Percentiles rank a stretch among this genome's conserved stretches.
phyloP scores from a whole-genome alignment of 2,888 invertebrate species.

The Alcis repandata region DNA sequence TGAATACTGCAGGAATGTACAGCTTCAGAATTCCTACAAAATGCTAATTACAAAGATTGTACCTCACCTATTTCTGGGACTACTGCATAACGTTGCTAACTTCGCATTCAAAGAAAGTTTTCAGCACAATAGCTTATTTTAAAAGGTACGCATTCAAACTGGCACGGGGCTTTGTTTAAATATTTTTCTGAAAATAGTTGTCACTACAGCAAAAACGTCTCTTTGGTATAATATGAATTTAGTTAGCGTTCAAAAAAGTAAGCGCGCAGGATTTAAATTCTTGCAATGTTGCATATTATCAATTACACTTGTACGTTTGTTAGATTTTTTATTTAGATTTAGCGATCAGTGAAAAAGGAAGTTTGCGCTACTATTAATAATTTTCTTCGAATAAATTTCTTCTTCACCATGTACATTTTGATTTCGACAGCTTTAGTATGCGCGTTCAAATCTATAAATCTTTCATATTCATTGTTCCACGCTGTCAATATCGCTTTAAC shows the following conservation, averaged over 20 bases:
- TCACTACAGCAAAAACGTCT: too few relatives aligned
- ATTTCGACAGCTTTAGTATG: not conserved
- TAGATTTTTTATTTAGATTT: too few relatives aligned
- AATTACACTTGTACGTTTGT: too few relatives aligned
- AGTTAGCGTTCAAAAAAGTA: too few relatives aligned
- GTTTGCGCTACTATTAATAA: too few relatives aligned
- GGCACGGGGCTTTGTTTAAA: not conserved
- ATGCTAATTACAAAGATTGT: not conserved
- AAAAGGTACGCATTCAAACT: not conserved
- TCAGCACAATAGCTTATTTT: not conserved
- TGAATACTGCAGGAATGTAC: too few relatives aligned
- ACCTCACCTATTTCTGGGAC: not conserved
- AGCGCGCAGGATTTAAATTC: too few relatives aligned
- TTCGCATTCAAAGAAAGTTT: not conserved
- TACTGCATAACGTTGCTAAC: not conserved
- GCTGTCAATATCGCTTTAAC: not conserved
- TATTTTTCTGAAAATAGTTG: not conserved
- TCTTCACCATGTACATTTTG: not conserved
- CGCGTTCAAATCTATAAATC: conserved; percentile 1
- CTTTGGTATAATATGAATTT: too few relatives aligned
- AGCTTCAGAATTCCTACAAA: not conserved
- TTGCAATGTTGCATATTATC: too few relatives aligned
- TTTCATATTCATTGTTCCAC: not conserved
- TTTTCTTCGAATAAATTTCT: not conserved
- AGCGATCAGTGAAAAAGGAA: too few relatives aligned